Evolutionary conservation across 1,140 invertebrate species (phyloP).

Genomic region (Drosophila nigrodunni): DNA sequence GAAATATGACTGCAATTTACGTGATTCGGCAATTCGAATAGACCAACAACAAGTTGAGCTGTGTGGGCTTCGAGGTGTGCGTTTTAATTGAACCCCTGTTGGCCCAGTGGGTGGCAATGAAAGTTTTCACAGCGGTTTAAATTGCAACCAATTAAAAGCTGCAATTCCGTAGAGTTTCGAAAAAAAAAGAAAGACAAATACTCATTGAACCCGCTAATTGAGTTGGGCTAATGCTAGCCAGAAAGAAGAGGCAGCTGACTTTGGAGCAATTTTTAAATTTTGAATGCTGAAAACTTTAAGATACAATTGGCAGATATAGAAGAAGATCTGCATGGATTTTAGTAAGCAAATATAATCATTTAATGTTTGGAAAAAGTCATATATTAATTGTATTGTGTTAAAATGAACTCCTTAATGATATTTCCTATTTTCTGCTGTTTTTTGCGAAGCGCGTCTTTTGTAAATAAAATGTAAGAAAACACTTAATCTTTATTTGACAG

Average conservation of each 20-base stretch:
- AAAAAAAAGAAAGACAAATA: background rate
- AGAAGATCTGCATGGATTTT: too few relatives aligned
- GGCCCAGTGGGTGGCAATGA: conserved; percentile 30
- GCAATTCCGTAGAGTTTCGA: background rate
- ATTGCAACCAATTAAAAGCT: conserved; percentile 25
- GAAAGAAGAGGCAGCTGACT: too few relatives aligned
- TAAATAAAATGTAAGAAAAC: background rate
- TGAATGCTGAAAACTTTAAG: too few relatives aligned
- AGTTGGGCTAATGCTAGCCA: background rate
- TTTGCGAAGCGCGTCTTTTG: too few relatives aligned
- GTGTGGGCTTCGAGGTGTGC: conserved; percentile 4
- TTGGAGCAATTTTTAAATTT: too few relatives aligned
- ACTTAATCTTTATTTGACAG: conserved; percentile 3
- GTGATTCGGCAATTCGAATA: conserved; percentile 44
- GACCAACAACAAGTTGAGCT: conserved; percentile 17
- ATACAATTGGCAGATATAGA: too few relatives aligned
- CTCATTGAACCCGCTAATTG: background rate
- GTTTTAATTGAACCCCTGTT: conserved; percentile 25
- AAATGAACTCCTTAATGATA: too few relatives aligned
- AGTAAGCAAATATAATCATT: too few relatives aligned
- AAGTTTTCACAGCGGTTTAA: conserved; percentile 10
- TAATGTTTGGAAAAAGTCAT: too few relatives aligned
- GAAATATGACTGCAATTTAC: conserved; percentile 72
- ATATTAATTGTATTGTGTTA: too few relatives aligned
- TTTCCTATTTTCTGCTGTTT: too few relatives aligned